Conservation (phyloP, 2,113 vertebrate genomes). For the Pterocles orientalis region DNA sequence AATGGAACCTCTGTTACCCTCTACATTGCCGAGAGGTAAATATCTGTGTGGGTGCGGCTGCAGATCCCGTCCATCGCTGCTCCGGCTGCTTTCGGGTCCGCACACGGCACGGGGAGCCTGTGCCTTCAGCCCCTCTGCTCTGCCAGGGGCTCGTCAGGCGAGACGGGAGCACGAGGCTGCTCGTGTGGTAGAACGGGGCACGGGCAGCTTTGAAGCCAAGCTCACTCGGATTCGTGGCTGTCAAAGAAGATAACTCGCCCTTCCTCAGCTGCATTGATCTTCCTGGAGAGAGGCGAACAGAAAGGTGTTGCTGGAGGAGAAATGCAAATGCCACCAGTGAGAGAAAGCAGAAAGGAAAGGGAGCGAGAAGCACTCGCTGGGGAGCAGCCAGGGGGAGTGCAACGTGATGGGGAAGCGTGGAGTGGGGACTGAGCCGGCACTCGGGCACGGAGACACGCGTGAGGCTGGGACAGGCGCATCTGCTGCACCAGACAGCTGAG, state of each 20-base stretch:
- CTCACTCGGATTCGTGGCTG: neutral
- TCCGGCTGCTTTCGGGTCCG: neutral
- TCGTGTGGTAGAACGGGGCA: neutral
- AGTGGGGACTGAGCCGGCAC: neutral
- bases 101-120: fast-evolving
- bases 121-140: neutral
- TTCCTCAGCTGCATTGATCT: neutral
- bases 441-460: too few relatives aligned
- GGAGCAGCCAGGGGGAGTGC: fast-evolving
- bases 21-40: fast-evolving
- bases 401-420: fast-evolving
- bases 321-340: neutral
- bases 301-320: neutral
- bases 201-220: fast-evolving
- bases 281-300: neutral
- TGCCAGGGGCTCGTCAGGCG: neutral
- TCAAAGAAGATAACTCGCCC: neutral
- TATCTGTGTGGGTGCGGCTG: neutral
- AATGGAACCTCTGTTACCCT: fast-evolving
- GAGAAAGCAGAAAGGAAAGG: neutral
- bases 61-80: fast-evolving
- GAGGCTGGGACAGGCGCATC: too few relatives aligned
- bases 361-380: neutral
- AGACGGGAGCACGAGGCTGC: neutral
- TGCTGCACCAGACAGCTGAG: neutral